Evolutionary conservation across 2,888 invertebrate species (phyloP), one percentile per base, ranked within the genome.

Genomic region (Agrotis exclamationis): DNA sequence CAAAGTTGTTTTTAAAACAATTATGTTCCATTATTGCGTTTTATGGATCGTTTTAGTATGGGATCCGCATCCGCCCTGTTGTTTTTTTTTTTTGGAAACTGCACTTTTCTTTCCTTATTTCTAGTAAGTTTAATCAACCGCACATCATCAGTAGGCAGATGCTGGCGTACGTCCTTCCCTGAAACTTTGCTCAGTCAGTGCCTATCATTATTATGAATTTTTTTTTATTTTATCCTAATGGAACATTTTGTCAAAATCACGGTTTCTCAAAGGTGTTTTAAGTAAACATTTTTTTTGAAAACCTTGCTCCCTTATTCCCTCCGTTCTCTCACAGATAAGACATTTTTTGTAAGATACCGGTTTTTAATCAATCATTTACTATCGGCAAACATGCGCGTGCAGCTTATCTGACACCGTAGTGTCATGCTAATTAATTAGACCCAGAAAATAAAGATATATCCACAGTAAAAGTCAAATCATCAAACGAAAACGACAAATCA

Each of bases 401-500:
- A 22, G 20, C 5, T 20, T 39, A 54, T 28, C 22, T 63, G 39
- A 64, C 80, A 69, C 39, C 22, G 22, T 47, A 64, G 20, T 20
- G 14, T 53, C 44, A 63, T 50, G n/a, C 14, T 28, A 56, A 74
- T 74, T 54, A 76, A 79, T 74, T 48, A 14, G 20, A 16, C 13
- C 22, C n/a, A 64, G 3, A 80, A 69, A 53, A 79, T 45, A 3
- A 67, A 71, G 53, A 64, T 18, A 1, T 22, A 22, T 20, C 16
- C 7, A 60, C 51, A 63, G 13, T 11, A 4, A 11, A 53, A 56
- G 66, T 57, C 73, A 62, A 54, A 48, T 2, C 51, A 50, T 2
- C 24, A 0, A 44, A 54, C 28, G n/a, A 57, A 57, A 60, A 50
- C 63, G 56, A 68, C 68, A 63, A 77, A 82, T 79, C 63, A 77